These are phyloP conservation scores for Mamestra configurata DNA, from an alignment of 1,140 invertebrate genomes.

Conservation along the genomic window DNA sequence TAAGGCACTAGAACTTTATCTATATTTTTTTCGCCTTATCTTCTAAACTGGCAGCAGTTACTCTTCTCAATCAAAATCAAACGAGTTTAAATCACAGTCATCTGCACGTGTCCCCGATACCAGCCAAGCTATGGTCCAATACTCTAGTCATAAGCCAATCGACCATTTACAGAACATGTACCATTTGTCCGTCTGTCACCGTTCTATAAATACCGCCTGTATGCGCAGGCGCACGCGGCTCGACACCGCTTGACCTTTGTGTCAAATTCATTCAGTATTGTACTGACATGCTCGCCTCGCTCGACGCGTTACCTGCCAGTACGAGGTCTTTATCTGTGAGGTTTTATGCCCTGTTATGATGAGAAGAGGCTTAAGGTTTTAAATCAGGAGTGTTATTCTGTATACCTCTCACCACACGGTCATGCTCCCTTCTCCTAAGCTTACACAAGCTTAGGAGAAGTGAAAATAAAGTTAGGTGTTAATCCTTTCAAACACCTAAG, in stretches of 20 bases:
- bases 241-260: conserved; percentile 43
- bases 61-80: no score
- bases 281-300: conserved; percentile 27
- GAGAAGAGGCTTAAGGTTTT: no score
- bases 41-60: no score
- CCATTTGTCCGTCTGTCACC: conserved; percentile 38
- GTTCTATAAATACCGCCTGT: conserved; percentile 48
- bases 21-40: no score
- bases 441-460: no score
- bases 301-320: background rate
- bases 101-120: background rate
- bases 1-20: no score
- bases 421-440: no score
- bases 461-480: no score
- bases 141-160: conserved; percentile 21
- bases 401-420: no score
- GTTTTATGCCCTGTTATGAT: conserved; percentile 1
- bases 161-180: conserved; percentile 33
- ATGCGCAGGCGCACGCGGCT: conserved; percentile 35
- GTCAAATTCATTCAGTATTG: conserved; percentile 48
- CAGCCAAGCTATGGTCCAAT: background rate
- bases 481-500: no score
- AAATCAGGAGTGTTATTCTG: no score
- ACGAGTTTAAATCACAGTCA: background rate
- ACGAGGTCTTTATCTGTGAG: conserved; percentile 10